Conservation (phyloP, 2,797 vertebrate genomes). For the Erethizon dorsatum region DNA sequence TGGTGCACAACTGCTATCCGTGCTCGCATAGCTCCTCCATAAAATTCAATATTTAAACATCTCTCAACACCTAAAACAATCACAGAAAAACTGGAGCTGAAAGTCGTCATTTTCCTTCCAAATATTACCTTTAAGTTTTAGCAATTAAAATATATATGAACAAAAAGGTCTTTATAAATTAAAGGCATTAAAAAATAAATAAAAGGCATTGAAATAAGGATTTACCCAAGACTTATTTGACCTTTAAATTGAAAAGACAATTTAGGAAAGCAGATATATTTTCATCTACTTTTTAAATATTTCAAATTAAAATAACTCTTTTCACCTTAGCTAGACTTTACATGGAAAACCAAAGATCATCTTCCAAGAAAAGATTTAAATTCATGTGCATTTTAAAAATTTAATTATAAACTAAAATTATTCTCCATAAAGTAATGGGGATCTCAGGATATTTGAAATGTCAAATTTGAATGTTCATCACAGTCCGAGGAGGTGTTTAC, state of each 20-base stretch:
- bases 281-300: slow-evolving; percentile 65
- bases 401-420: slow-evolving; percentile 43
- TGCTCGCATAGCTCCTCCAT: neutral
- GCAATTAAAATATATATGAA: slow-evolving; percentile 55
- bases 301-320: slow-evolving; percentile 64
- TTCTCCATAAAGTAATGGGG: neutral
- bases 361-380: slow-evolving; percentile 23
- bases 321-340: neutral
- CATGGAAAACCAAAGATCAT: slow-evolving; percentile 8
- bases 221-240: slow-evolving; percentile 72
- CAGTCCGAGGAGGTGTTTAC: neutral
- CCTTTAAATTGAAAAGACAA: slow-evolving; percentile 51
- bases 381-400: slow-evolving; percentile 35
- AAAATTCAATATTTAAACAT: neutral
- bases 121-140: slow-evolving; percentile 42
- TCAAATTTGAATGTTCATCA: neutral
- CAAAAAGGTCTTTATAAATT: slow-evolving; percentile 42
- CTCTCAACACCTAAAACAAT: neutral
- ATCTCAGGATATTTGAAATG: neutral
- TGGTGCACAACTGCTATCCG: neutral
- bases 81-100: neutral
- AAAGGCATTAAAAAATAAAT: slow-evolving; percentile 28
- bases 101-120: slow-evolving; percentile 14
- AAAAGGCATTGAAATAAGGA: slow-evolving; percentile 44
- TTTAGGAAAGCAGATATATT: slow-evolving; percentile 45